Conservation (phyloP, 2,797 vertebrate species). For the Carcharodon carcharias region DNA sequence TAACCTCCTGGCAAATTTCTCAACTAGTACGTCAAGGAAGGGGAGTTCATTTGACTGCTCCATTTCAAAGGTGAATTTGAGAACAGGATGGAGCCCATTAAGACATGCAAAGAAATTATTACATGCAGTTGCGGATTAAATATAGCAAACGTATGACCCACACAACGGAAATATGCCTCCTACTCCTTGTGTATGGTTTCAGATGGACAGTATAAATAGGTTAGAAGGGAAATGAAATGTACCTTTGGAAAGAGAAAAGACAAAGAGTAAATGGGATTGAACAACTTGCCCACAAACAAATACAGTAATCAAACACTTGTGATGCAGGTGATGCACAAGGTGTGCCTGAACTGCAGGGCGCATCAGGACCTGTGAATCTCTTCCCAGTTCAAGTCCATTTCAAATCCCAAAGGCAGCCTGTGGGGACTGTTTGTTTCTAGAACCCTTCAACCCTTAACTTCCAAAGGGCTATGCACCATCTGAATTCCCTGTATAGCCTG, state of each 20-base stretch:
- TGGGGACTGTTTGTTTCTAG: not conserved
- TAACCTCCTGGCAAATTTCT: too few relatives aligned
- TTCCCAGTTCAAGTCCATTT: not conserved
- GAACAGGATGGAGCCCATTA: too few relatives aligned
- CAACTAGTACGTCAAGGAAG: too few relatives aligned
- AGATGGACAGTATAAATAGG: not conserved
- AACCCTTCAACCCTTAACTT: not conserved
- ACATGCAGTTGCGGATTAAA: too few relatives aligned
- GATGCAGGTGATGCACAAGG: not conserved
- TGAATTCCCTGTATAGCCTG: not conserved
- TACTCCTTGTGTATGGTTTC: not conserved
- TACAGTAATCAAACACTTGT: not conserved
- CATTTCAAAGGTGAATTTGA: too few relatives aligned
- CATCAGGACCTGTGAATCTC: not conserved
- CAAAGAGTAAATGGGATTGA: not conserved
- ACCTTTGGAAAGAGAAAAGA: not conserved
- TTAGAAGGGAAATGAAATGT: not conserved
- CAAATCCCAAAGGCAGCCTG: not conserved
- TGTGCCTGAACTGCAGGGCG: not conserved
- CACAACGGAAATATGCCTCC: too few relatives aligned
- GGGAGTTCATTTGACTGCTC: too few relatives aligned
- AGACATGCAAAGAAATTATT: too few relatives aligned
- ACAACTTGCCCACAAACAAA: not conserved
- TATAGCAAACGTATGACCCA: too few relatives aligned
- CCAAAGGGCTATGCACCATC: not conserved